Base-by-base conservation (phyloP, 2,113 vertebrate species). In the Microtus richardsoni region DNA sequence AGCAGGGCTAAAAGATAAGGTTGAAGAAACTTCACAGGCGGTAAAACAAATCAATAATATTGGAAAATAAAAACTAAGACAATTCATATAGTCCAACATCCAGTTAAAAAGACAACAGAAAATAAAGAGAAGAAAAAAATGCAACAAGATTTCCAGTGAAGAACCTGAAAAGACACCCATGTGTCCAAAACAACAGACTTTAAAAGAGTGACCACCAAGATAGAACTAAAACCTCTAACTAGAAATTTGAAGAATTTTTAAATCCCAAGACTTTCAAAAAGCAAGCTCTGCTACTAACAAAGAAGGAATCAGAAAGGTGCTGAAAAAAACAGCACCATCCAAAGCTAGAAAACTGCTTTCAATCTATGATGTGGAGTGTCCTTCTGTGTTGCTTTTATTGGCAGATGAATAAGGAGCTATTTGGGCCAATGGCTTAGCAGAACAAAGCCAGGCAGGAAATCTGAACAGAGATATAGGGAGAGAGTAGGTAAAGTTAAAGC, bases 91-190 rank as follows among this genome's bases (percentile, higher is more conserved):
- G 11, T 60, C 21, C 39, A 93, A 86, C 28, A 70, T 21, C 14
- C 82, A 93, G 83, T 79, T 94, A 86, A 91, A 94, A 83, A 71
- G 58, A n/a, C 47, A 89, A 88, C 28, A 79, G 58, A 89, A 94
- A 95, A 79, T 22, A 71, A 62, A 77, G 26, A 19, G 12, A 78
- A 88, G 3, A 49, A 62, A 28, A 80, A 49, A 49, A 84, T 4
- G 12, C 8, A 84, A 78, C 33, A 82, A 95, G 88, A 89, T 19
- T 13, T 47, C 11, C 89, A 88, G 58, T n/a, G 12, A 93, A 80
- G 58, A 66, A 54, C 30, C 78, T 70, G 0, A 33, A 86, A 92
- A 75, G 33, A 41, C 8, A 58, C 79, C 52, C 70, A 87, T 87
- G 19, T 77, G 83, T 24, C 8, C 30, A 89, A 9, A 80, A 79